Percentiles rank a stretch among this genome's conserved stretches.
These are phyloP conservation scores for Lutjanus campechanus DNA, from an alignment of 2,797 vertebrate species.

Conservation along the genomic window DNA sequence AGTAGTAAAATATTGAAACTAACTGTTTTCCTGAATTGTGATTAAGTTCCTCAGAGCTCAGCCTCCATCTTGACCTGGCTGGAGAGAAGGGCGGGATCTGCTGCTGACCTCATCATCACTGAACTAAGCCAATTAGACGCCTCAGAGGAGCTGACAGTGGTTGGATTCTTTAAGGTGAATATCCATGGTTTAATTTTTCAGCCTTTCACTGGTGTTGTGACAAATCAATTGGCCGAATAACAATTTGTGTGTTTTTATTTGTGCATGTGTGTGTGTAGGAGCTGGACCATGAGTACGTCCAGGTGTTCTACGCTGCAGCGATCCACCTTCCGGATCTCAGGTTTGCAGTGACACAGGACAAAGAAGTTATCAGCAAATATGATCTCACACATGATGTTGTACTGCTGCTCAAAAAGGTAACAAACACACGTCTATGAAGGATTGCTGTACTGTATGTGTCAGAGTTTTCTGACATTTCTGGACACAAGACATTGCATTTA, in stretches of 20 bases:
- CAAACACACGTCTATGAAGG: background rate
- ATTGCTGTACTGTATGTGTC: background rate
- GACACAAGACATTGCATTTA: conserved; percentile 1
- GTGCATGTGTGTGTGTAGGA: conserved; percentile 80
- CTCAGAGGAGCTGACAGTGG: conserved; percentile 86
- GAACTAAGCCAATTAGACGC: conserved; percentile 81
- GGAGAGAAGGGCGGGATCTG: conserved; percentile 89
- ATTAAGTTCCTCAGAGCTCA: conserved; percentile 87
- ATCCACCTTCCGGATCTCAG: conserved; percentile 89
- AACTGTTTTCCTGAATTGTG: conserved; percentile 29
- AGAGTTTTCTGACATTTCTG: background rate
- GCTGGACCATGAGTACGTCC: conserved; percentile 75
- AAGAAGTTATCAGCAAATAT: conserved; percentile 79
- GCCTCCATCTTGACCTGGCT: conserved; percentile 92
- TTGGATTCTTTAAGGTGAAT: conserved; percentile 93
- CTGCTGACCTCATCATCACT: conserved; percentile 85
- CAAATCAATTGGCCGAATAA: background rate
- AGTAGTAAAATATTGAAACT: background rate
- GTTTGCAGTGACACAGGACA: conserved; percentile 85
- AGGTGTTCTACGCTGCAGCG: conserved; percentile 86
- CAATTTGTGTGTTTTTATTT: background rate
- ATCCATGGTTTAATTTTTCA: background rate
- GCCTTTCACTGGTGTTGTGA: background rate
- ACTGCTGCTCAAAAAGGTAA: conserved; percentile 91
- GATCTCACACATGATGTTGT: conserved; percentile 84